phyloP scores from a whole-genome alignment of 2,113 vertebrate genomes.

The Bungarus multicinctus region DNA sequence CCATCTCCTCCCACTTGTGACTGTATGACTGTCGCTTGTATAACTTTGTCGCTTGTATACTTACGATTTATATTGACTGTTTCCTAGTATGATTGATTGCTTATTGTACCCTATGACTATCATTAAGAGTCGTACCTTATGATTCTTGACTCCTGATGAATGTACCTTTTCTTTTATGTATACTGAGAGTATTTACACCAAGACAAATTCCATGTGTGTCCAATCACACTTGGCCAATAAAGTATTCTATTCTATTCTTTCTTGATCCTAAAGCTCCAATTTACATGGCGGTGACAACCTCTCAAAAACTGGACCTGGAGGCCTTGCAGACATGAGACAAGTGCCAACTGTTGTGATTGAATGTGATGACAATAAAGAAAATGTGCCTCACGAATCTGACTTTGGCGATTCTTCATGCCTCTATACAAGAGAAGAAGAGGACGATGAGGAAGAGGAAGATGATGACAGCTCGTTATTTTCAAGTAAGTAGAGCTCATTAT shows the following conservation, averaged over 20 bases:
- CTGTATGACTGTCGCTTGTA: too few relatives aligned
- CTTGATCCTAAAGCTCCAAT: conserved; percentile 76
- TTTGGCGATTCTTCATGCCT: conserved; percentile 94
- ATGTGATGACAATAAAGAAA: conserved; percentile 98
- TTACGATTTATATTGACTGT: too few relatives aligned
- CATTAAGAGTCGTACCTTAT: too few relatives aligned
- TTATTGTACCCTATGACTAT: too few relatives aligned
- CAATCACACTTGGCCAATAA: too few relatives aligned
- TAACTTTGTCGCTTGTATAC: too few relatives aligned
- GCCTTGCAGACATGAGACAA: conserved; percentile 87
- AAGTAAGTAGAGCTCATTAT: conserved; percentile 68
- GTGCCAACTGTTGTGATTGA: conserved; percentile 93
- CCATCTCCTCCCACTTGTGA: too few relatives aligned
- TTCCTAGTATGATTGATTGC: too few relatives aligned
- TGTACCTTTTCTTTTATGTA: too few relatives aligned
- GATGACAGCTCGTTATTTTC: conserved; percentile 86
- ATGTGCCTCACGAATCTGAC: conserved; percentile 90
- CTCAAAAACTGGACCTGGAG: conserved; percentile 75
- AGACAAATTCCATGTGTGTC: too few relatives aligned
- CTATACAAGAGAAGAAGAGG: conserved; percentile 88
- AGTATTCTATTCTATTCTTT: not conserved
- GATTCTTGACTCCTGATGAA: too few relatives aligned
- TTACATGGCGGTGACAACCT: conserved; percentile 78
- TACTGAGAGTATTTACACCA: too few relatives aligned
- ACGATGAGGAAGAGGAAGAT: conserved; percentile 88